Base-by-base conservation (phyloP, 2,797 vertebrate species). In the Hyperoplus lanceolatus region DNA sequence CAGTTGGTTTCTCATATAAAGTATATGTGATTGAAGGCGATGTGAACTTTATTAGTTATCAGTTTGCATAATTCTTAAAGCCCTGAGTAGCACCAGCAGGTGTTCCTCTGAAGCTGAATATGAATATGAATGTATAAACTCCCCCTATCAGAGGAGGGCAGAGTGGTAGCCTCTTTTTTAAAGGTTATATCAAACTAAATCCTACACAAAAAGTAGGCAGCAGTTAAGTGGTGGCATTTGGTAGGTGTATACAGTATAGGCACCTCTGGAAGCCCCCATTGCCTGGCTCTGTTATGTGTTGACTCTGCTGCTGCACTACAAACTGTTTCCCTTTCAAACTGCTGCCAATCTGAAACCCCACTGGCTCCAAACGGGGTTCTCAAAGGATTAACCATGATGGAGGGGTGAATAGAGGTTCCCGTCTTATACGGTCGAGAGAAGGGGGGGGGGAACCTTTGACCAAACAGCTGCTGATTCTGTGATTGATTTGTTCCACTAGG, bases 281-380 rank as follows among this genome's bases (percentile, higher is more conserved):
- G 16, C 9, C 5, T 29, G 51, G 18, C 9, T 2, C 18, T 1
- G 18, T 21, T 12, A 36, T 36, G 29, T 29, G 29, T 29, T 29
- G 29, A 3, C 41, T n/a, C 54, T 29, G 4, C 43, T 15, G 38
- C 54, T 50, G 38, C 15, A 18, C 45, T 53, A 38, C 11, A 50
- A 15, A 45, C 48, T 15, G 14, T 14, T 38, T 45, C 50, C 12
- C 39, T 64, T 59, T 53, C 55, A 29, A 29, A 29, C 29, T 62
- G 70, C 67, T 62, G 73, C 81, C 80, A 64, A 64, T 55, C 70
- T 65, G 39, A 77, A 63, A 49, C 45, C 65, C 29, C n/a, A 42
- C 65, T 2, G 53, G 15, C 70, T 72, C 62, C 58, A 69, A 38
- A 70, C 70, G 13, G 21, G 46, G 74, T 53, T 56, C 56, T 59